Conservation (phyloP, 1,140 invertebrate genomes). For the Drosophila orosa region DNA sequence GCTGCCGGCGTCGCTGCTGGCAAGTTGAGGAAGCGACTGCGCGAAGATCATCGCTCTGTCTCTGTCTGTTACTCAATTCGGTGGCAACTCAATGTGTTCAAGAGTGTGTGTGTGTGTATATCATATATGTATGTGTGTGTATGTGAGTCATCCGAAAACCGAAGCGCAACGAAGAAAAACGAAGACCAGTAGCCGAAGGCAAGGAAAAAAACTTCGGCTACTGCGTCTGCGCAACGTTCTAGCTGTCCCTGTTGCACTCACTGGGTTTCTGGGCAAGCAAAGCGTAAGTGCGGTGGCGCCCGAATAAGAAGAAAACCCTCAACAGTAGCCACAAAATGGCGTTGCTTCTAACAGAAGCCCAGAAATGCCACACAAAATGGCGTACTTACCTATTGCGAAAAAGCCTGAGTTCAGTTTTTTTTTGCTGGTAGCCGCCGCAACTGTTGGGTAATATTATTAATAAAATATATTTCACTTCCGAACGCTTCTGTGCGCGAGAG, state of each 20-base stretch:
- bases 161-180: conserved; percentile 34
- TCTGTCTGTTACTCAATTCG: conserved; percentile 52
- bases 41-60: conserved; percentile 53
- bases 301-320: conserved; percentile 6
- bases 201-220: conserved; percentile 69
- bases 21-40: conserved; percentile 75
- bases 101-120: conserved; percentile 25
- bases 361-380: conserved; percentile 59
- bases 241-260: conserved; percentile 37
- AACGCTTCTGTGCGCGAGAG: conserved; percentile 84
- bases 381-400: conserved; percentile 53
- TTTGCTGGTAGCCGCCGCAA: conserved; percentile 15
- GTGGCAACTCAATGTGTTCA: conserved; percentile 36
- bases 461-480: conserved; percentile 84
- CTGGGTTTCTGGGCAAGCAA: conserved; percentile 6
- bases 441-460: conserved; percentile 79
- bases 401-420: conserved; percentile 12
- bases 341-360: conserved; percentile 49
- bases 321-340: conserved; percentile 77
- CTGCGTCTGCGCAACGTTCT: conserved; percentile 71
- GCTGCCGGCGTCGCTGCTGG: conserved; percentile 61
- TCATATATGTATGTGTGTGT: conserved; percentile 43
- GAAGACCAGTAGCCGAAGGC: conserved; percentile 83
- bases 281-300: conserved; percentile 55
- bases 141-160: conserved; percentile 73